phyloP scores from a whole-genome alignment of 2,797 vertebrate genomes.

The Rhodeus uyekii region DNA sequence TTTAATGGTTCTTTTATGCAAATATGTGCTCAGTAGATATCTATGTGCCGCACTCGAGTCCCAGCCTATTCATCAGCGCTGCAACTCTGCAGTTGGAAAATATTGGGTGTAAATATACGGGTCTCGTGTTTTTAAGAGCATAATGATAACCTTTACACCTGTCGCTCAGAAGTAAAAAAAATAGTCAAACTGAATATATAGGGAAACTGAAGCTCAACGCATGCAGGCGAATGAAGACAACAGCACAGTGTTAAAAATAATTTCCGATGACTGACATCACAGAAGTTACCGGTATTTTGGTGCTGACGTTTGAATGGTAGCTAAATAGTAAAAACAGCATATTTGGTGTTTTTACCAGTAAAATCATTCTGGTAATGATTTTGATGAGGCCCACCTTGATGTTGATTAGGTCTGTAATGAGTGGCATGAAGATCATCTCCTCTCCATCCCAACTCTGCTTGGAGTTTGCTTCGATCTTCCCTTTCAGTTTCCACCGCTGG shows the following conservation, averaged over 20 bases:
- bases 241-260: neutral
- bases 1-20: neutral
- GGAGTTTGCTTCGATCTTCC: slow-evolving; percentile 93
- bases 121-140: too few species aligned
- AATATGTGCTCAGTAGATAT: neutral
- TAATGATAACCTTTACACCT: neutral
- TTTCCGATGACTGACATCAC: neutral
- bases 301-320: neutral
- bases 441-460: slow-evolving; percentile 98
- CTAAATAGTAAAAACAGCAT: neutral
- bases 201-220: neutral
- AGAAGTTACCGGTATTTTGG: neutral
- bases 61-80: too few species aligned
- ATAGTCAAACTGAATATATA: neutral
- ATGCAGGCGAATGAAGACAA: too few species aligned
- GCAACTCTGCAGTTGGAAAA: too few species aligned
- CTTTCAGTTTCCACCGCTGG: slow-evolving; percentile 97
- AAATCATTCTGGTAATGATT: neutral
- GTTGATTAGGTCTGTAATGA: slow-evolving; percentile 91
- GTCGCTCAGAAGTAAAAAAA: neutral
- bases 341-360: neutral
- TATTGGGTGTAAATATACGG: too few species aligned
- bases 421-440: slow-evolving; percentile 92
- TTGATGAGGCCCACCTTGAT: slow-evolving; percentile 89
- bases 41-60: neutral